Percentiles rank a stretch among this genome's conserved stretches.
These are phyloP conservation scores for Poecilia velifera DNA, from an alignment of 2,797 vertebrate genomes.

Conservation along the genomic window DNA sequence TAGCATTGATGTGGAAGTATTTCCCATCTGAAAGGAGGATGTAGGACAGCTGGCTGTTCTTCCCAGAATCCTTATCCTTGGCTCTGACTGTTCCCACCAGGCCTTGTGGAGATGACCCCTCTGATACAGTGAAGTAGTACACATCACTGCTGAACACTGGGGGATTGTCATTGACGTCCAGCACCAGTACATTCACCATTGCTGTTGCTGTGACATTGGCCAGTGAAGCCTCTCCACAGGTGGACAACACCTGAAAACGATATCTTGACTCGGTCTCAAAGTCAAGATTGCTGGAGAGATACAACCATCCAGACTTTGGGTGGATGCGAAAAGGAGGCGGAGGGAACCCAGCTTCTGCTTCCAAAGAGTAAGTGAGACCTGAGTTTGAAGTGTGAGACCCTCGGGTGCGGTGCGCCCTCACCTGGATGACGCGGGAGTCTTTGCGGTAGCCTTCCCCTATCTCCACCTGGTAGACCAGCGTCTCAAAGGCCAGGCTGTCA, in stretches of 20 bases:
- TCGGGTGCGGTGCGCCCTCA: conserved; percentile 75
- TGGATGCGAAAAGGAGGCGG: conserved; percentile 82
- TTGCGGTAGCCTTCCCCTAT: conserved; percentile 84
- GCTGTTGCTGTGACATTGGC: conserved; percentile 77
- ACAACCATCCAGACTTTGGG: conserved; percentile 86
- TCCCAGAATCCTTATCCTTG: conserved; percentile 86
- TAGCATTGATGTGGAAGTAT: conserved; percentile 91
- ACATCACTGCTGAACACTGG: conserved; percentile 81
- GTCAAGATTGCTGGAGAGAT: conserved; percentile 82
- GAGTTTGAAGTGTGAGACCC: conserved; percentile 41
- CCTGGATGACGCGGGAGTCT: conserved; percentile 83
- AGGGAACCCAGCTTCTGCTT: conserved; percentile 67
- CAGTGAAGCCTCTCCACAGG: conserved; percentile 35
- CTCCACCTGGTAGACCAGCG: conserved; percentile 88
- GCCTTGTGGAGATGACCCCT: conserved; percentile 83
- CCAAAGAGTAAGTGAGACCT: conserved; percentile 78
- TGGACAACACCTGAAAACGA: conserved; percentile 82
- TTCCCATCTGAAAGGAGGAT: conserved; percentile 91
- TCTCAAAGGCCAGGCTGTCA: conserved; percentile 85
- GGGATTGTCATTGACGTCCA: conserved; percentile 91
- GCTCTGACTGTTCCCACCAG: conserved; percentile 86
- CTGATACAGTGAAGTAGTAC: conserved; percentile 87
- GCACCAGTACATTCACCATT: conserved; percentile 82
- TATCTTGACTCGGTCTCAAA: conserved; percentile 81
- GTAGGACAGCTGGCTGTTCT: conserved; percentile 90